Evolutionary conservation across 2,797 vertebrate species (phyloP).

Genomic region (Eleutherodactylus coqui): DNA sequence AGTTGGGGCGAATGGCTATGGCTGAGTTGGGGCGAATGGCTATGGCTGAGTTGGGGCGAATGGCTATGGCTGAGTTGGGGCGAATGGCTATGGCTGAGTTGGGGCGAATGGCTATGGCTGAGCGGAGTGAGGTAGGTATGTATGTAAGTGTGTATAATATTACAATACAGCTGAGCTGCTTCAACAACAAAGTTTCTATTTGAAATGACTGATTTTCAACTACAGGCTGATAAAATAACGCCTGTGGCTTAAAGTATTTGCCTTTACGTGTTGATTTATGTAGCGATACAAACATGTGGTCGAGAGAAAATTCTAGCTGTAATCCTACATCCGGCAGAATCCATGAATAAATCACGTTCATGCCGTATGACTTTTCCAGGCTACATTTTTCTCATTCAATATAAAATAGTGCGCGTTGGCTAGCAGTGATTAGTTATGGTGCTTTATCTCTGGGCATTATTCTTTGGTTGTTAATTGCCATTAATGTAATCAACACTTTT

Average conservation of each 20-base stretch:
- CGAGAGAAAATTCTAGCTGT: not conserved
- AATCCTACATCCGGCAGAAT: constrained; percentile 32
- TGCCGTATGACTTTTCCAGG: not conserved
- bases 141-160: no score
- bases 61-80: no score
- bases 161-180: not conserved
- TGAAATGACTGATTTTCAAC: not conserved
- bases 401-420: not conserved
- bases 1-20: no score
- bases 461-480: constrained; percentile 16
- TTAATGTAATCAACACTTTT: not conserved
- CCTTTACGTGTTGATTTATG: constrained; percentile 24
- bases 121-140: no score
- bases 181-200: not conserved
- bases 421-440: not conserved
- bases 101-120: no score
- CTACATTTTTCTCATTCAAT: not conserved
- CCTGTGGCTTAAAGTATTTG: constrained; percentile 27
- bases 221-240: not conserved
- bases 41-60: no score
- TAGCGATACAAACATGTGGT: constrained; percentile 20
- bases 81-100: no score
- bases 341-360: constrained; percentile 4
- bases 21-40: no score
- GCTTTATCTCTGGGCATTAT: constrained; percentile 1